Evolutionary conservation across 1,140 invertebrate species (phyloP).

Genomic region (Leptopilina boulardi): DNA sequence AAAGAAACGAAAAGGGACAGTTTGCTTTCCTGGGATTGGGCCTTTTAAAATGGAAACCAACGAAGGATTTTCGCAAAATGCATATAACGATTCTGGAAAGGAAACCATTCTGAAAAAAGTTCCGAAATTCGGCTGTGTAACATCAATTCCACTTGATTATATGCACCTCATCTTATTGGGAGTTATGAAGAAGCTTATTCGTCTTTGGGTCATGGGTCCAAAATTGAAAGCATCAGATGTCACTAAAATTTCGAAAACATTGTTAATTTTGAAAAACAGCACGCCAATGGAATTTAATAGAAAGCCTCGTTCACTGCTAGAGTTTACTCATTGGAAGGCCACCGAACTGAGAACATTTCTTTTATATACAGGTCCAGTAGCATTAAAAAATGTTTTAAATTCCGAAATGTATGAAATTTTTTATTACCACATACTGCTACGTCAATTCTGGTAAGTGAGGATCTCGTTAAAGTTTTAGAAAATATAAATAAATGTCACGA

Average conservation of each 20-base stretch:
- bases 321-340: not conserved
- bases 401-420: not conserved
- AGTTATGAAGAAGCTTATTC: not conserved
- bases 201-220: not conserved
- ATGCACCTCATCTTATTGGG: not conserved
- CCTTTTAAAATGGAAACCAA: too few relatives aligned
- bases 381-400: not conserved
- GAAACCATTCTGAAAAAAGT: not conserved
- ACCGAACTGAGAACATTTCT: not conserved
- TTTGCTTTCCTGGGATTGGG: too few relatives aligned
- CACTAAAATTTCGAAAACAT: not conserved
- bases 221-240: not conserved
- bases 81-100: too few relatives aligned
- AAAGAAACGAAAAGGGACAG: too few relatives aligned
- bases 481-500: too few relatives aligned
- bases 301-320: not conserved
- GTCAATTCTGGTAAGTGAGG: too few relatives aligned
- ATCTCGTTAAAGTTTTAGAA: too few relatives aligned
- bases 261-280: not conserved
- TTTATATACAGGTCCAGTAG: not conserved
- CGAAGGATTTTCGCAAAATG: too few relatives aligned
- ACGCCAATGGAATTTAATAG: not conserved
- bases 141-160: not conserved
- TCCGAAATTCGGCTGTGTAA: not conserved
- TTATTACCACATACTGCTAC: not conserved